Conservation (phyloP, 2,888 invertebrate genomes). For the Orgyia antiqua region DNA sequence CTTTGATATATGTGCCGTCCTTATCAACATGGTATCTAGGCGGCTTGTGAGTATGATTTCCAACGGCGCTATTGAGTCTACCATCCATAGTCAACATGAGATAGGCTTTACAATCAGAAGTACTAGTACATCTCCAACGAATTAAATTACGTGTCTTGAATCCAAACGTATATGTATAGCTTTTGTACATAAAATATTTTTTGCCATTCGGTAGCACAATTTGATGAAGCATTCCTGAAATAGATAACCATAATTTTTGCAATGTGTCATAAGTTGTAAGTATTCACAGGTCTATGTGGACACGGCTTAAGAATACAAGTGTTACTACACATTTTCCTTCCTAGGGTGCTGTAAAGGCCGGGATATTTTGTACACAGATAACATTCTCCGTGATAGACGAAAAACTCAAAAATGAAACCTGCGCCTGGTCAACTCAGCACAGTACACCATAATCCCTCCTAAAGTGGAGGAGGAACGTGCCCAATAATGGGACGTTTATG, state of each 20-base stretch:
- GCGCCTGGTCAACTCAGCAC: no score
- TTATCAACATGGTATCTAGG: constrained; percentile 12
- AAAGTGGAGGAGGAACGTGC: no score
- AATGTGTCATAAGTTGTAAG: not conserved
- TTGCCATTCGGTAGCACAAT: constrained; percentile 10
- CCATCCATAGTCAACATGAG: constrained; percentile 10
- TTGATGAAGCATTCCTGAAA: constrained; percentile 11
- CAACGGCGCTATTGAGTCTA: constrained; percentile 2
- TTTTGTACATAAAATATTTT: constrained; percentile 12
- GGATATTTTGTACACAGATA: no score
- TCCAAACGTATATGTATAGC: constrained; percentile 15
- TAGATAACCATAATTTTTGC: not conserved
- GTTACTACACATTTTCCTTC: no score
- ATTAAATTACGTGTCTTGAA: constrained; percentile 1
- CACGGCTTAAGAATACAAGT: no score
- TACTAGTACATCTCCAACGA: constrained; percentile 19
- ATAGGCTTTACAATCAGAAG: constrained; percentile 14
- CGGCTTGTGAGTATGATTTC: constrained; percentile 11
- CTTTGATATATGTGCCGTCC: constrained; percentile 13
- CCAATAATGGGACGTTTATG: no score
- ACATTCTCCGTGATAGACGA: no score
- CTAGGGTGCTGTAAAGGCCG: no score
- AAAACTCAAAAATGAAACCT: no score
- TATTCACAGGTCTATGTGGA: no score
- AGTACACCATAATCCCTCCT: no score